phyloP scores from a whole-genome alignment of 1,140 invertebrate genomes.

The Lordiphosa stackelbergi region DNA sequence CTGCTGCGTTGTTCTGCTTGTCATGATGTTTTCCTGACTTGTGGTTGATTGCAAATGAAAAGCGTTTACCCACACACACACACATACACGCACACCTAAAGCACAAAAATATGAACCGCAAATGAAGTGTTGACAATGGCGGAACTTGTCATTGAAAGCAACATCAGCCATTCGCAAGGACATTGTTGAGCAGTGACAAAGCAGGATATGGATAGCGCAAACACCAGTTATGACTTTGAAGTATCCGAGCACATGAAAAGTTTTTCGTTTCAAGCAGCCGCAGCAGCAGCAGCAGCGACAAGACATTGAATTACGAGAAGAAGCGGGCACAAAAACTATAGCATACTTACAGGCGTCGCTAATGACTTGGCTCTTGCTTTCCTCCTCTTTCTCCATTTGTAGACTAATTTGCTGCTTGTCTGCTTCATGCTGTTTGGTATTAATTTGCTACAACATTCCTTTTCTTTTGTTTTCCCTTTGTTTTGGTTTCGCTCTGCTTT shows the following conservation, averaged over 20 bases:
- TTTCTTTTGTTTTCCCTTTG: conserved; percentile 15
- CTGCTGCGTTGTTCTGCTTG: conserved; percentile 34
- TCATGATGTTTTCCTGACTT: conserved; percentile 29
- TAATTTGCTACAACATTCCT: conserved; percentile 27
- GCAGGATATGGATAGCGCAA: conserved; percentile 34
- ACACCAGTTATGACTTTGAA: conserved; percentile 61
- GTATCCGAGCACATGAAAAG: conserved; percentile 9
- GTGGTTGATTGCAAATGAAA: conserved; percentile 46
- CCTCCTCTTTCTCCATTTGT: not conserved
- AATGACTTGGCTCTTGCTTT: conserved; percentile 43
- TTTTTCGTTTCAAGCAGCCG: not conserved
- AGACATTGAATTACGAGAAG: conserved; percentile 27
- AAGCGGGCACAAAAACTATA: conserved; percentile 9
- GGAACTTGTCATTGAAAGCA: conserved; percentile 53
- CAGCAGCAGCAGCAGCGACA: not conserved
- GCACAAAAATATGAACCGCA: conserved; percentile 12
- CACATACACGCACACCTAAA: conserved; percentile 1
- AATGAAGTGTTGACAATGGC: conserved; percentile 65
- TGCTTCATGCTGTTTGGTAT: conserved; percentile 37
- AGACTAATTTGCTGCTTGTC: conserved; percentile 50
- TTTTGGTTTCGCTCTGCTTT: conserved; percentile 17
- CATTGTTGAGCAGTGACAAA: conserved; percentile 27
- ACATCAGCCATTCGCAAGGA: conserved; percentile 26
- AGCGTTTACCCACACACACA: conserved; percentile 26
- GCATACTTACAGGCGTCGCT: conserved; percentile 29